These are phyloP conservation scores for Phylloscopus whistleri DNA, from an alignment of 2,113 vertebrate species.

Conservation along the genomic window DNA sequence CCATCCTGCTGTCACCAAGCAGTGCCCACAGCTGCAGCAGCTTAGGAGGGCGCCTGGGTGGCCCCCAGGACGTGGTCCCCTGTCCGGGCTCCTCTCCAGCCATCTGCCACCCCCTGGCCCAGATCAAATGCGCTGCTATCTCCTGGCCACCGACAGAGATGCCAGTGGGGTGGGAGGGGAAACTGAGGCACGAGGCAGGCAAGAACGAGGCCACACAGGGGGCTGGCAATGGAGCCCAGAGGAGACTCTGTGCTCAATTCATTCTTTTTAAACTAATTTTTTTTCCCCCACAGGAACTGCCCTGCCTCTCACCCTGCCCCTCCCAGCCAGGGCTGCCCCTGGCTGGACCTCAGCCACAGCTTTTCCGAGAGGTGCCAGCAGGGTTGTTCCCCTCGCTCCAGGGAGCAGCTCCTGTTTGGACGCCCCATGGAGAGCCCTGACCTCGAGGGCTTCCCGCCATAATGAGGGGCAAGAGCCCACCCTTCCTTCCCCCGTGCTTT, in stretches of 20 bases:
- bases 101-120: constrained; percentile 12
- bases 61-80: not conserved
- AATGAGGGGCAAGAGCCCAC: not conserved
- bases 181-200: not conserved
- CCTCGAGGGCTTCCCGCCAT: not conserved
- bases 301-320: not conserved
- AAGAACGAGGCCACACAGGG: not conserved
- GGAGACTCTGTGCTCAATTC: not conserved
- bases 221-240: not conserved
- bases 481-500: constrained; percentile 54
- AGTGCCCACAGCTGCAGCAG: constrained; percentile 36
- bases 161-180: not conserved
- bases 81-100: constrained; percentile 7
- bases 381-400: rapidly evolving
- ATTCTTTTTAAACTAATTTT: not conserved
- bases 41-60: constrained; percentile 15
- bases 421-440: not conserved
- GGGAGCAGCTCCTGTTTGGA: not conserved
- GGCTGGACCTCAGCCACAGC: not conserved
- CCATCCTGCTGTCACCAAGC: not conserved
- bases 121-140: not conserved
- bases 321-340: not conserved
- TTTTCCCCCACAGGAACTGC: not conserved
- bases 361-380: not conserved
- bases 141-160: not conserved